Base-by-base conservation (phyloP, 2,113 vertebrate genomes). In the Takifugu bimaculatus region DNA sequence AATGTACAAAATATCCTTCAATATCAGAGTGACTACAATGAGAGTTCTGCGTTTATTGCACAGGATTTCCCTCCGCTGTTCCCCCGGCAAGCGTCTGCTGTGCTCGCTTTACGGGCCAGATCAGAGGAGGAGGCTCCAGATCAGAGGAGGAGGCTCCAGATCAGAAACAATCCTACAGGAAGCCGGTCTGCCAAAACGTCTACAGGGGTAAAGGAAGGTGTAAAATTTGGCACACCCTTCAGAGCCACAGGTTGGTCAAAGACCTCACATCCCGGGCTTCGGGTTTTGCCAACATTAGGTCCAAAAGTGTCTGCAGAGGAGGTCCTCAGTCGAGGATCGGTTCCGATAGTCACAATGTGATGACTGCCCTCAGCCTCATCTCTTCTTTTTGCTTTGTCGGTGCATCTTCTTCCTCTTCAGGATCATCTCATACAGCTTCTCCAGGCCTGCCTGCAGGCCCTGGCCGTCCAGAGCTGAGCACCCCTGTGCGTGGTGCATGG, bases 381-480 rank as follows among this genome's bases (percentile, higher is more conserved):
- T 90, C 70, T 88, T 91, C 86, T 89, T 92, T 75, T 83, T 92
- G 88, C 89, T 84, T 54, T 76, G 75, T 47, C 92, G 79, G 28
- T 89, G 77, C 11, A 84, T 78, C 76, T 88, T 93, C 78, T 91
- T 93, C 65, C 91, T 86, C 72, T 87, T 91, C 13, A 92, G 85
- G 32, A 94, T 92, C 93, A 94, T 93, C 50, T 93, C 88, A 0
- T 93, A 90, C 39, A 94, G 87, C 6, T 89, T 91, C 67, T 93
- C 92, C 13, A 93, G 86, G 51, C 89, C 91, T 0, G 82, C 86
- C 69, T 92, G 91, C 51, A 94, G 82, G 0, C 93, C 93, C 77
- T 79, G 83, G 1, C 92, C 92, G 0, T 91, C 89, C 71, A 92
- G 65, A 0, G 92, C 93, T 0, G 92, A 93, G 83, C 92, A 93